Evolutionary conservation across 2,113 vertebrate species (phyloP).

Genomic region (Semnornis frantzii): DNA sequence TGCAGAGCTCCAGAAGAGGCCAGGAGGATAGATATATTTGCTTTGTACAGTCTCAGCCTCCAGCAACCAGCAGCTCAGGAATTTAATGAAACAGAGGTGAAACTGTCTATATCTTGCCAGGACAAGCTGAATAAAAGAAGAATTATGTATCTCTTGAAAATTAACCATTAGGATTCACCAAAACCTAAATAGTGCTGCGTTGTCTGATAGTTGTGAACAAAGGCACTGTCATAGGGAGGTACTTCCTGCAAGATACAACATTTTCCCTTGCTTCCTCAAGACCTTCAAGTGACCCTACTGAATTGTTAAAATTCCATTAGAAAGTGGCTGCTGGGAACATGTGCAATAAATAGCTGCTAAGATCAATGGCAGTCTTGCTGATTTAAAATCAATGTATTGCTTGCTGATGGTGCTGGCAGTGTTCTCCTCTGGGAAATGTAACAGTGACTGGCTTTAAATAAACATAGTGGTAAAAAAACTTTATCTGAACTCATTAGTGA

Average conservation of each 20-base stretch:
- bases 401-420: background rate
- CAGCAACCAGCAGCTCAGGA: background rate
- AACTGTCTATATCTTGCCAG: background rate
- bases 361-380: constrained; percentile 50
- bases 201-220: background rate
- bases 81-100: background rate
- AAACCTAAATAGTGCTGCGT: background rate
- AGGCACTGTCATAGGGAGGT: background rate
- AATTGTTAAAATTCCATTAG: constrained; percentile 58
- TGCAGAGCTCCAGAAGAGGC: background rate
- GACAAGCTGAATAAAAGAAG: background rate
- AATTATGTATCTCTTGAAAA: background rate
- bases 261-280: background rate
- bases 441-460: constrained; percentile 6
- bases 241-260: background rate
- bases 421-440: constrained; percentile 15
- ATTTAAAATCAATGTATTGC: constrained; percentile 46
- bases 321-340: constrained; percentile 33
- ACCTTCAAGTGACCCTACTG: constrained; percentile 22
- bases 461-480: constrained; percentile 14
- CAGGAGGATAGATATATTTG: background rate
- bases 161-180: background rate
- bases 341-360: constrained; percentile 61
- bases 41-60: background rate
- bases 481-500: constrained; percentile 19